phyloP scores from a whole-genome alignment of 2,113 vertebrate genomes.

The Myotis yumanensis region DNA sequence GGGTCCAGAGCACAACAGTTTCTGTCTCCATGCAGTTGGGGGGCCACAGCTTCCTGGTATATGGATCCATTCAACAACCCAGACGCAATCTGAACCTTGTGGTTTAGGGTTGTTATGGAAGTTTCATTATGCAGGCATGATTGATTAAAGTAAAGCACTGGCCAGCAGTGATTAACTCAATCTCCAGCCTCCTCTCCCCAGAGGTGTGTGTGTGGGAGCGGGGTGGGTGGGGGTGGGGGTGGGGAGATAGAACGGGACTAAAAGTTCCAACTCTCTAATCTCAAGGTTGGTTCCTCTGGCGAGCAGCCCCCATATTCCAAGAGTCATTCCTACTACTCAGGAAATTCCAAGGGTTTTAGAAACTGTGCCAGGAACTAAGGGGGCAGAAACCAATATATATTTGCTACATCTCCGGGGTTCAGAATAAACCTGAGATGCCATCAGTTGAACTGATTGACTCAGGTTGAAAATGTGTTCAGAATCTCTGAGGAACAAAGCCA shows the following conservation, averaged over 20 bases:
- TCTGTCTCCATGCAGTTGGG: background rate
- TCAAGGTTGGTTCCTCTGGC: background rate
- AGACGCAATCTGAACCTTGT: background rate
- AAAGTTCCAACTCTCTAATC: background rate
- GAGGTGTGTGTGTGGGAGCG: background rate
- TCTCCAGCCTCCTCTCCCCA: background rate
- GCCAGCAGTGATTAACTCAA: too few relatives aligned
- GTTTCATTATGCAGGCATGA: background rate
- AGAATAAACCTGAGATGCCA: background rate
- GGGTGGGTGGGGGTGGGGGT: too few relatives aligned
- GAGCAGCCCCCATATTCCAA: background rate
- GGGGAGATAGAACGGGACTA: background rate
- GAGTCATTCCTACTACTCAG: background rate
- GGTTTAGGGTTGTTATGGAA: background rate
- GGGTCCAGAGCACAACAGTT: background rate
- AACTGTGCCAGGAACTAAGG: background rate
- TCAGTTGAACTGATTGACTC: background rate
- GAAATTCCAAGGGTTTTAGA: background rate
- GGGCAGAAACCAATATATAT: background rate
- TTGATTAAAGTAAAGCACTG: background rate
- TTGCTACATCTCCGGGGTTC: background rate
- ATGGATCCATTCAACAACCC: background rate
- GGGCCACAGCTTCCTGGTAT: background rate
- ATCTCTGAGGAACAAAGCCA: background rate
- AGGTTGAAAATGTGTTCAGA: background rate